Conservation (phyloP, 2,888 invertebrate species). For the Leucozona laternaria region DNA sequence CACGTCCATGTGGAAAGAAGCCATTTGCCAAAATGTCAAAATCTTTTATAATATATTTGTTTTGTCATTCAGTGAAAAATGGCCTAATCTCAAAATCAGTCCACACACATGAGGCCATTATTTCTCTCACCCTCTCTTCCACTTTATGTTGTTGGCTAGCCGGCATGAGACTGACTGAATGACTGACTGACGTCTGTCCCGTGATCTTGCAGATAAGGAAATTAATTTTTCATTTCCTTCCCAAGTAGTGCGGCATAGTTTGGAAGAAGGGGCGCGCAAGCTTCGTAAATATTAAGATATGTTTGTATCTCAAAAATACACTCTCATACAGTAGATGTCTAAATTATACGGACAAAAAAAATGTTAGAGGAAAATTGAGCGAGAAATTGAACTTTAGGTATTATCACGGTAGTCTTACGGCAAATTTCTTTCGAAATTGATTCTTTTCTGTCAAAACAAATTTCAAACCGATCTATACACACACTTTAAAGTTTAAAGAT, state of each 20-base stretch:
- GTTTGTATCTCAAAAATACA: background rate
- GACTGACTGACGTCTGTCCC: constrained; percentile 71
- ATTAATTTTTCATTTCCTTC: constrained; percentile 71
- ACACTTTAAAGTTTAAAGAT: no score
- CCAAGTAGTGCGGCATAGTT: background rate
- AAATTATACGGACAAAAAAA: background rate
- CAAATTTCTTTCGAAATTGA: no score
- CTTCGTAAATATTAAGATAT: constrained; percentile 58
- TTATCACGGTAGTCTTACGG: no score
- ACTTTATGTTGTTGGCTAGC: background rate
- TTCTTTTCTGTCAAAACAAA: no score
- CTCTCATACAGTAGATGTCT: constrained; percentile 6
- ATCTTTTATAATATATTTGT: constrained; percentile 76
- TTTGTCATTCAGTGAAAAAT: constrained; percentile 76
- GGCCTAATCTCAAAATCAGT: constrained; percentile 74
- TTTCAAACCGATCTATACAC: no score
- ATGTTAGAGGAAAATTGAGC: no score
- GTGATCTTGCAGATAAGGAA: constrained; percentile 69
- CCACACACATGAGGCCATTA: constrained; percentile 48
- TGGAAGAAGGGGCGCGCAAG: constrained; percentile 44
- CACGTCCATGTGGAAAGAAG: constrained; percentile 71
- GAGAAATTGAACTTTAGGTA: no score
- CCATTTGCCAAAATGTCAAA: constrained; percentile 76
- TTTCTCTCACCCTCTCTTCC: background rate
- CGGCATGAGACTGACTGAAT: background rate